Conservation (phyloP, 1,140 invertebrate species). For the Ceratina japonica region DNA sequence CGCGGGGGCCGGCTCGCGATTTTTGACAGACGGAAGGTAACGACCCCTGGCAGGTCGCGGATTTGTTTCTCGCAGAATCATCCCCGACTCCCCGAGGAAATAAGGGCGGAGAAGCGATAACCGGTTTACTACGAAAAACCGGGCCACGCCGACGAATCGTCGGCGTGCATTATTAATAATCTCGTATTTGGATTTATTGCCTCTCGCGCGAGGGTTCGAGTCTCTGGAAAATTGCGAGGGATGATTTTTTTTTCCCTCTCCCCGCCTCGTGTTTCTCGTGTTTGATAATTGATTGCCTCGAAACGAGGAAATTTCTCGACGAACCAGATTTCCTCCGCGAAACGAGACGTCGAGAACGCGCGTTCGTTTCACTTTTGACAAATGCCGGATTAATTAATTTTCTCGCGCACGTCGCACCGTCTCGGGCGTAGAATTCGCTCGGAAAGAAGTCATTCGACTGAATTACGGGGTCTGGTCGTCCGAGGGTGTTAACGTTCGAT, state of each 20-base stretch:
- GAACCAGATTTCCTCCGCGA: not conserved
- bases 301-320: slow-evolving; percentile 10
- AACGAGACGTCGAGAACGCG: no score
- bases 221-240: not conserved
- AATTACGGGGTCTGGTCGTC: not conserved
- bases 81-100: slow-evolving; percentile 53
- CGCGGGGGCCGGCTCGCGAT: slow-evolving; percentile 32
- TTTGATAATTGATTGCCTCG: slow-evolving; percentile 9
- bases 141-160: slow-evolving; percentile 54
- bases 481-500: slow-evolving; percentile 55
- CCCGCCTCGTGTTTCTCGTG: not conserved
- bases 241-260: slow-evolving; percentile 1
- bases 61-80: slow-evolving; percentile 14
- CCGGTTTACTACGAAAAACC: slow-evolving; percentile 50
- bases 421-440: not conserved
- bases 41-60: slow-evolving; percentile 20
- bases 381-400: not conserved
- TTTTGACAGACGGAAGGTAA: slow-evolving; percentile 53
- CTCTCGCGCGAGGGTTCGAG: not conserved
- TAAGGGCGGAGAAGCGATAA: slow-evolving; percentile 50
- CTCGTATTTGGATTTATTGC: slow-evolving; percentile 55
- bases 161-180: slow-evolving; percentile 56
- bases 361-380: not conserved
- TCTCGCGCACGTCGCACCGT: not conserved
- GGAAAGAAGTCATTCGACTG: no score